phyloP scores from a whole-genome alignment of 1,140 invertebrate species.

The Drosophila mauritiana region DNA sequence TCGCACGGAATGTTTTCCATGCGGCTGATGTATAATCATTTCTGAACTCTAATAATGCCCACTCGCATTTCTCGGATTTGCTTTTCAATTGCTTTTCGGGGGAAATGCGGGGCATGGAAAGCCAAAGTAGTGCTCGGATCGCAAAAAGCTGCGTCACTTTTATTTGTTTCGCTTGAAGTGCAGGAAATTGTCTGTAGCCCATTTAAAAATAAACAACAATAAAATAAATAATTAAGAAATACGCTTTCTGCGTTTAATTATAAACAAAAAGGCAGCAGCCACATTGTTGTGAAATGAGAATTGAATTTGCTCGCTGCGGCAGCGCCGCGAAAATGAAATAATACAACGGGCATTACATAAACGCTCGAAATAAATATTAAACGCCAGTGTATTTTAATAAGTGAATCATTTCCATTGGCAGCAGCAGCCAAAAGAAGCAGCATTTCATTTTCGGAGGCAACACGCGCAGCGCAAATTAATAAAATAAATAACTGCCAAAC shows the following conservation, averaged over 20 bases:
- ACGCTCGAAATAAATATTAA: constrained; percentile 78
- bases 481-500: constrained; percentile 77
- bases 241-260: constrained; percentile 78
- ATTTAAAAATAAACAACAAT: constrained; percentile 84
- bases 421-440: constrained; percentile 28
- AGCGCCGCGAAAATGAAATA: constrained; percentile 42
- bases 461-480: constrained; percentile 79
- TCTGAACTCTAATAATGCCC: constrained; percentile 60
- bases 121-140: constrained; percentile 25
- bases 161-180: constrained; percentile 82
- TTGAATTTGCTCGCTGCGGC: constrained; percentile 34
- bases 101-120: too few species aligned
- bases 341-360: constrained; percentile 71
- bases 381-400: constrained; percentile 52
- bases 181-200: constrained; percentile 83
- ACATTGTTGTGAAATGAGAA: constrained; percentile 55
- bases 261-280: constrained; percentile 61
- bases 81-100: constrained; percentile 28
- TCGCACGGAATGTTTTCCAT: neutral
- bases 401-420: constrained; percentile 65
- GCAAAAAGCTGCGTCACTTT: constrained; percentile 75
- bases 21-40: constrained; percentile 45
- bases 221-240: constrained; percentile 84
- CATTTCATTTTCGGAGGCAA: constrained; percentile 24
- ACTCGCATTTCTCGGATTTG: constrained; percentile 32